Evolutionary conservation across 2,888 invertebrate species (phyloP).

Genomic region (Drosophila nr. perissopoda): DNA sequence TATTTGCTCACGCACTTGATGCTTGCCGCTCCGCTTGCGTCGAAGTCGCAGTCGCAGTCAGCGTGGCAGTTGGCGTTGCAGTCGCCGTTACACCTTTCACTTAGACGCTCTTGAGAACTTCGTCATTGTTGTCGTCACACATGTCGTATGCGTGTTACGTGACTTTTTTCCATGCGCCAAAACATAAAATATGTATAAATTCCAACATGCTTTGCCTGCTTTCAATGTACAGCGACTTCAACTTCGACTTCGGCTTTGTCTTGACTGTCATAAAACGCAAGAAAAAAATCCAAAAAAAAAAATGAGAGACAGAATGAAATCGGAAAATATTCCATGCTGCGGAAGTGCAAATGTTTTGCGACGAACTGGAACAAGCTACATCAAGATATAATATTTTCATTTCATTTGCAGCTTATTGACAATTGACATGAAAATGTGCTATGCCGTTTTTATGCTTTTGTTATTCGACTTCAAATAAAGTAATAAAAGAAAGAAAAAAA

Average conservation of each 20-base stretch:
- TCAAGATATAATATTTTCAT: slow-evolving; percentile 76
- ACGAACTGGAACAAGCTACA: slow-evolving; percentile 39
- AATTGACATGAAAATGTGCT: slow-evolving; percentile 79
- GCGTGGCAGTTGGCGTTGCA: slow-evolving; percentile 11
- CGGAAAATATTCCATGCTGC: slow-evolving; percentile 26
- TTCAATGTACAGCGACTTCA: slow-evolving; percentile 8
- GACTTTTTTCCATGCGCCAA: slow-evolving; percentile 46
- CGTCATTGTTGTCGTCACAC: slow-evolving; percentile 62
- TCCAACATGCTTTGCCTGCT: slow-evolving; percentile 59
- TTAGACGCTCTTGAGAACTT: slow-evolving; percentile 47
- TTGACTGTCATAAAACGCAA: slow-evolving; percentile 63
- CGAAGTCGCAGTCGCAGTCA: slow-evolving; percentile 13
- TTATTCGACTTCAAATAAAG: slow-evolving; percentile 75
- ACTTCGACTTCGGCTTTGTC: slow-evolving; percentile 32
- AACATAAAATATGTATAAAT: slow-evolving; percentile 81
- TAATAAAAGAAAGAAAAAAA: slow-evolving; percentile 60
- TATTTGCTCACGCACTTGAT: slow-evolving; percentile 73
- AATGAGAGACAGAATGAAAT: slow-evolving; percentile 4
- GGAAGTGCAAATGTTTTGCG: slow-evolving; percentile 62
- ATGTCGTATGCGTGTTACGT: slow-evolving; percentile 75
- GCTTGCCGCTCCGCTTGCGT: slow-evolving; percentile 3
- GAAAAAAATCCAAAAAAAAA: slow-evolving; percentile 13
- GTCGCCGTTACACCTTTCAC: slow-evolving; percentile 58
- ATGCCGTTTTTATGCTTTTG: slow-evolving; percentile 67
- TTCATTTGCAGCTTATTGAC: slow-evolving; percentile 82